Base-by-base conservation (phyloP, 2,888 invertebrate genomes). In the Antheraea yamamai region DNA sequence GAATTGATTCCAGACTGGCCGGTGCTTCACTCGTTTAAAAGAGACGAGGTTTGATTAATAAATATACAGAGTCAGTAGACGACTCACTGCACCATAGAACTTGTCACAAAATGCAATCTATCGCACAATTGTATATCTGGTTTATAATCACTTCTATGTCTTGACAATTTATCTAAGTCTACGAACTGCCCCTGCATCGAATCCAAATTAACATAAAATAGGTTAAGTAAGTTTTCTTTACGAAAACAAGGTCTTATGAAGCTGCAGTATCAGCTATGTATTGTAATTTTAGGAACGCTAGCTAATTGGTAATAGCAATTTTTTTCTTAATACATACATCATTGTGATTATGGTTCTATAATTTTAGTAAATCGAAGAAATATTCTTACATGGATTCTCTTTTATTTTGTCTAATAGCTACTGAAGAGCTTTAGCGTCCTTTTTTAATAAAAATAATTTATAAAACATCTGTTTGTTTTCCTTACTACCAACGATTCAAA, bases 1-100 rank as follows among this genome's bases (percentile, higher is more conserved):
- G 98, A 99, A 96, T 96, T 98, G 96, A 98, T 99, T 94, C 98
- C 98, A 90, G 98, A 98, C 96, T 99, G 98, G 98, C 98, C 98
- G 90, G 97, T 96, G 92, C 97, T 98, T 91, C 97, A 97, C 95
- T 97, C 96, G 95, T 96, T 96, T 96, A 96, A 96, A 95, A 96
- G 95, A 96, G 96, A 97, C 96, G 97, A 98, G 98, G 98, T 98
- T 97, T 96, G 97, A 96, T 85, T 84, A 83, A 87, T 88, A 87
- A 87, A 86, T 84, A 84, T 88, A 66, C 30, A 12, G 16, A 30
- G 64, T 66, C 64, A 26, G 7, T 66, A 66, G 30, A 66, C 18
- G 89, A 90, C 92, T 92, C 92, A 88, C 87, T 91, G 93, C 94
- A 94, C 91, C 88, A 89, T 91, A 90, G 88, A 89, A 87, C 91